Base-by-base conservation (phyloP, 2,797 vertebrate genomes). In the Eulemur mongoz region DNA sequence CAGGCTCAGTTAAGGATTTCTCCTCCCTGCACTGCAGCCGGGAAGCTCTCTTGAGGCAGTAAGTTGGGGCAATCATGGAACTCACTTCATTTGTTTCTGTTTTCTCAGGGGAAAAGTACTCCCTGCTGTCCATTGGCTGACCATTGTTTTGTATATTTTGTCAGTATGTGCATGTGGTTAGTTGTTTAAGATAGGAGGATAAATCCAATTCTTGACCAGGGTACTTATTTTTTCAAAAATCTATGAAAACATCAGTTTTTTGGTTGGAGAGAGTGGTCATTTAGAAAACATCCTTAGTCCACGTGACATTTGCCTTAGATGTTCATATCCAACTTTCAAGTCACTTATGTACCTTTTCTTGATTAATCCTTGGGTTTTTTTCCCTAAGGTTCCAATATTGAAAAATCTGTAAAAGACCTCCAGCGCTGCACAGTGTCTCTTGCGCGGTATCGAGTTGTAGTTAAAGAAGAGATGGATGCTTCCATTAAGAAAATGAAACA, bases 401-500 rank as follows among this genome's bases (percentile, higher is more conserved):
- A 99, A 97, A 99, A 99, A 93, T 99, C 99, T 0, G 99, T 99
- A 98, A 99, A 99, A 98, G 99, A 99, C 98, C 99, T 99, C 89
- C 99, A 99, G 98, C 98, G 99, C 75, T 99, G 99, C 97, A 99
- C 99, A 0, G 99, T 99, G 4, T 99, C 99, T 0, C 99, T 99
- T 97, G 99, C 99, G 0, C 99, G 99, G 32, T 99, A 99, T 98
- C 99, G 99, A 90, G 99, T 99, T 57, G 99, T 99, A 97, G 99
- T 99, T 93, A 99, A 99, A 98, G 99, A 99, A 80, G 99, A 99
- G 97, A 99, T 99, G 99, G 99, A 99, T 88, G 98, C 98, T 0
- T 99, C 99, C 32, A 99, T 99, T 98, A 99, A 99, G 98, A 99
- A 98, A 97, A 99, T 99, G 99, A 99, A 99, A 97, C 99, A 99